phyloP scores from a whole-genome alignment of 2,888 invertebrate genomes.

The Stomorhina lunata region DNA sequence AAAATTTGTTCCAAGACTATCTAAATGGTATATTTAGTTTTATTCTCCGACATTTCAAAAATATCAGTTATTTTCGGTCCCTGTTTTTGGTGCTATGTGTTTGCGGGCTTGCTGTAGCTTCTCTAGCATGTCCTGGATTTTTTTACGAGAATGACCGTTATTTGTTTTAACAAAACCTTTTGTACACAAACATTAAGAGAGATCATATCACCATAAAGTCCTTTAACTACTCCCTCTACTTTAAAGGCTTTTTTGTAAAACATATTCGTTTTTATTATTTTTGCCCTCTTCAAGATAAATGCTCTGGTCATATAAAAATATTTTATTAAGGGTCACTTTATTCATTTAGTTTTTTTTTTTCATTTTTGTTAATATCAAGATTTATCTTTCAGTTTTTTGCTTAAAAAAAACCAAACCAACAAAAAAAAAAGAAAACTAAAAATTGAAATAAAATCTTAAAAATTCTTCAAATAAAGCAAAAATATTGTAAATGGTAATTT shows the following conservation, averaged over 20 bases:
- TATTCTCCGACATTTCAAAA: too few species aligned
- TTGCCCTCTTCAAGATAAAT: not conserved
- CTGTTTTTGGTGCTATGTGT: not conserved
- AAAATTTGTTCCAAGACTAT: too few species aligned
- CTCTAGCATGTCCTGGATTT: not conserved
- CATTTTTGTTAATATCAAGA: conserved; percentile 25
- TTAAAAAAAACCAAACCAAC: not conserved
- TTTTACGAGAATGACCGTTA: conserved; percentile 31
- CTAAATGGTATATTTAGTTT: too few species aligned
- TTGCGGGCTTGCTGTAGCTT: not conserved
- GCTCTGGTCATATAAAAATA: conserved; percentile 31
- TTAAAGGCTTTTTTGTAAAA: not conserved
- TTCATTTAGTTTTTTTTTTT: conserved; percentile 9
- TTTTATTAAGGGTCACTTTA: conserved; percentile 48
- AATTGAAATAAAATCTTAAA: conserved; percentile 24
- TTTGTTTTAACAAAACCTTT: conserved; percentile 48
- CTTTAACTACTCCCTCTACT: not conserved
- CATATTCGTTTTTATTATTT: not conserved
- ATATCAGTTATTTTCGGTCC: too few species aligned
- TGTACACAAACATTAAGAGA: too few species aligned
- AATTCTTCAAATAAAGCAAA: not conserved
- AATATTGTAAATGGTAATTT: conserved; percentile 59
- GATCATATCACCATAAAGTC: conserved; percentile 4
- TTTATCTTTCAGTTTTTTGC: conserved; percentile 56
- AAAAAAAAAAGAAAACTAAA: conserved; percentile 1